A percentile compares a stretch with the other conserved stretches of the same genome.
Conservation (phyloP, 2,888 invertebrate species). For the Ochropacha duplaris region DNA sequence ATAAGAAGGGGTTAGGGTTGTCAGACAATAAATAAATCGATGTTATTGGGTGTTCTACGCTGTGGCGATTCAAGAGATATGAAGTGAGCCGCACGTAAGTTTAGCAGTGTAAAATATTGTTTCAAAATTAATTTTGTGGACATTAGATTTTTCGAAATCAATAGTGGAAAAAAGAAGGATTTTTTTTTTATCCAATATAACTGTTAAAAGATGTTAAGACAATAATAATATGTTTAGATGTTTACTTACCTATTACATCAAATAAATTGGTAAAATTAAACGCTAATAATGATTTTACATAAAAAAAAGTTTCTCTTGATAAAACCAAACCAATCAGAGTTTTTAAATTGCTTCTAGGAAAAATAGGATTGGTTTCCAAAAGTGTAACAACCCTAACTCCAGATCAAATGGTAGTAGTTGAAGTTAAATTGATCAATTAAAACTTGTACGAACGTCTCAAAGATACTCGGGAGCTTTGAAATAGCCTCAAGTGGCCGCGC, state of each 20-base stretch:
- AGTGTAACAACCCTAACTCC: constrained; percentile 40
- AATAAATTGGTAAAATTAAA: no score
- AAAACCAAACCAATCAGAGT: constrained; percentile 23
- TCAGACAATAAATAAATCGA: background rate
- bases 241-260: no score
- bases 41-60: no score
- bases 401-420: constrained; percentile 51
- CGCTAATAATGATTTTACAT: background rate
- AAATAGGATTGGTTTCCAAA: constrained; percentile 25
- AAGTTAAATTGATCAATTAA: constrained; percentile 79
- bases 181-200: no score
- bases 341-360: constrained; percentile 9
- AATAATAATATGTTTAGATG: no score
- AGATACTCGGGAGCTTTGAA: constrained; percentile 36
- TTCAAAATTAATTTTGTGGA: no score
- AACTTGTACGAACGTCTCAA: constrained; percentile 51
- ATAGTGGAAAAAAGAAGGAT: no score
- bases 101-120: no score
- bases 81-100: background rate
- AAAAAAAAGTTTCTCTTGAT: background rate
- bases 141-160: no score
- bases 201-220: no score
- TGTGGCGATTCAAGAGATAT: no score
- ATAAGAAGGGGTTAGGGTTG: constrained; percentile 19
- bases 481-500: constrained; percentile 22